Percentiles rank a stretch among this genome's conserved stretches.
Evolutionary conservation across 2,888 invertebrate species (phyloP).

Genomic region (Hypomecis atomaria): DNA sequence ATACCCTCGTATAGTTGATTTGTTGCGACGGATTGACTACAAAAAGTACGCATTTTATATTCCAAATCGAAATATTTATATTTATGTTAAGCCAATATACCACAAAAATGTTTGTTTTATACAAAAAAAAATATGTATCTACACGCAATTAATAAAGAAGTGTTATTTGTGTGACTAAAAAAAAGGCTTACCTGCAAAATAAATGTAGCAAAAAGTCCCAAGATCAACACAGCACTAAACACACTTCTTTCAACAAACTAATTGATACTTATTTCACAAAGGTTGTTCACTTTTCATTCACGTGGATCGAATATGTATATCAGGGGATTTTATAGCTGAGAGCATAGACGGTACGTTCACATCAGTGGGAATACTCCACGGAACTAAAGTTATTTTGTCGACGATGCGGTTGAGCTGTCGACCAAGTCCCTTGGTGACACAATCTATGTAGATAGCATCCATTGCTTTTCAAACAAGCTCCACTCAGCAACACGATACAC

Average conservation of each 20-base stretch:
- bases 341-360: constrained; percentile 57
- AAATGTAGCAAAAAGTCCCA: constrained; percentile 5
- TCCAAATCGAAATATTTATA: too few relatives aligned
- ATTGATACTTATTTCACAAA: constrained; percentile 16
- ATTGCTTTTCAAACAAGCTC: constrained; percentile 52
- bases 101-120: too few relatives aligned
- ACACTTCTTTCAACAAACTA: constrained; percentile 23
- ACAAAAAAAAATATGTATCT: too few relatives aligned
- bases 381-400: constrained; percentile 76
- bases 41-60: too few relatives aligned
- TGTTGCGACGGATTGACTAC: too few relatives aligned
- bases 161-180: background rate
- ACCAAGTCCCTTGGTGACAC: constrained; percentile 44
- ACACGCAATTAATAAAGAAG: too few relatives aligned
- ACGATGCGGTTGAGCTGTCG: constrained; percentile 52
- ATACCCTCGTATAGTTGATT: too few relatives aligned
- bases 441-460: constrained; percentile 51
- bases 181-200: background rate
- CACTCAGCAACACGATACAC: constrained; percentile 5
- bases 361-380: constrained; percentile 62
- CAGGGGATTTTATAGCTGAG: constrained; percentile 25
- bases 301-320: constrained; percentile 33
- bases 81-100: too few relatives aligned
- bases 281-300: constrained; percentile 34
- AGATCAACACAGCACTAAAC: constrained; percentile 14